Percentiles rank a stretch among this genome's conserved stretches.
phyloP scores from a whole-genome alignment of 2,888 invertebrate species.

The Apamea sordens region DNA sequence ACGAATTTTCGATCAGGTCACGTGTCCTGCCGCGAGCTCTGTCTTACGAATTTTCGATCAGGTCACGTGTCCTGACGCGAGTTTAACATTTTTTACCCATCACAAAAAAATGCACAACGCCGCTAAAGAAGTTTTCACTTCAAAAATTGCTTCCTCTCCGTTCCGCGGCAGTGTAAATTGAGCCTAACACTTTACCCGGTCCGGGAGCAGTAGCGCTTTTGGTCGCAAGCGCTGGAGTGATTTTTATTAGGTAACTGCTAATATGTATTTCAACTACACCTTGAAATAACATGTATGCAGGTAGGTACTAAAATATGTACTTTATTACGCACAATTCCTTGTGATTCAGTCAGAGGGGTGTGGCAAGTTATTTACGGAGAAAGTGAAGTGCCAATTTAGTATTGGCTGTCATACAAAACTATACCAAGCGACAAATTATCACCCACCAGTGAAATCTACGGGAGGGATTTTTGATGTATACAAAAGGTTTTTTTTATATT shows the following conservation, averaged over 20 bases:
- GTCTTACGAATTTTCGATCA: too few species aligned
- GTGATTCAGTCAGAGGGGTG: conserved; percentile 24
- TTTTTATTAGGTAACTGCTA: too few species aligned
- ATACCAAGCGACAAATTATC: background rate
- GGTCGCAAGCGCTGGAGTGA: too few species aligned
- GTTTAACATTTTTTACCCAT: too few species aligned
- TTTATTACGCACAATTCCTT: conserved; percentile 20
- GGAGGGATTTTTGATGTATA: background rate
- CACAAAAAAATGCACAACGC: too few species aligned
- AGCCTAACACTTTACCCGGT: background rate
- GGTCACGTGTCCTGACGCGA: too few species aligned
- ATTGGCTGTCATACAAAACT: conserved; percentile 16
- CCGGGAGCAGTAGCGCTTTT: background rate
- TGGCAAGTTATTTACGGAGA: conserved; percentile 34
- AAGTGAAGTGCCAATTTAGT: conserved; percentile 26
- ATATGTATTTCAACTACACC: too few species aligned
- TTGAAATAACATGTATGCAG: background rate
- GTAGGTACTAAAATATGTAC: background rate
- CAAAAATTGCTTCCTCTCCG: too few species aligned
- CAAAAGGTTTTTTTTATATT: background rate
- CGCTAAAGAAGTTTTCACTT: too few species aligned
- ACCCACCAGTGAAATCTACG: background rate
- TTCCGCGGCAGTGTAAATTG: too few species aligned
- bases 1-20: too few species aligned
- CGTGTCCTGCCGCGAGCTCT: too few species aligned